A percentile compares a stretch with the other conserved stretches of the same genome.
Conservation (phyloP, 2,113 vertebrate genomes). For the Pampusana beccarii region DNA sequence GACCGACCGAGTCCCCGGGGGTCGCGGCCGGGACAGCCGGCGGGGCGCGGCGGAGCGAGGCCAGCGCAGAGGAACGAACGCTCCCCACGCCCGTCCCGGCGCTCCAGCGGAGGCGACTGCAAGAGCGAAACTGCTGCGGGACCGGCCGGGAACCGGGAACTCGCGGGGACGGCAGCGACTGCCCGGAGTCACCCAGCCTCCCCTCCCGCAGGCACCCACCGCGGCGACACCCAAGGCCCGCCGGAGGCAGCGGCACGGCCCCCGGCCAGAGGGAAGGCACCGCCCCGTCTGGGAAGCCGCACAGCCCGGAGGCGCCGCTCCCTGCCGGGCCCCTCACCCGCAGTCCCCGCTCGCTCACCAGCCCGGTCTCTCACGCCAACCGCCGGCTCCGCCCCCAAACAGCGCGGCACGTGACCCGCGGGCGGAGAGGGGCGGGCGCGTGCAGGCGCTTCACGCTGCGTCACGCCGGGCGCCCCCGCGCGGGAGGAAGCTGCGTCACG, state of each 20-base stretch:
- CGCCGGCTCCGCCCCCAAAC: neutral
- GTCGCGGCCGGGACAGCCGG: neutral
- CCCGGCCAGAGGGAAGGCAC: too few relatives aligned
- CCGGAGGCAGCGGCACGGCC: too few relatives aligned
- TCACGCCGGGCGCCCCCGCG: too few relatives aligned
- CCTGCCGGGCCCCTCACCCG: too few relatives aligned
- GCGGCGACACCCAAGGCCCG: too few relatives aligned
- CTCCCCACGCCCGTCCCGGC: neutral
- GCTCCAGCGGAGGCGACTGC: neutral
- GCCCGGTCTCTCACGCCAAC: neutral
- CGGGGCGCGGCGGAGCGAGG: neutral
- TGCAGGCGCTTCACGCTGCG: too few relatives aligned
- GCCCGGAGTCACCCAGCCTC: too few relatives aligned
- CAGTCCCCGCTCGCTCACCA: accelerated
- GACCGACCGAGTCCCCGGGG: neutral
- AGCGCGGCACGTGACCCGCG: neutral
- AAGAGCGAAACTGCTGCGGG: too few relatives aligned
- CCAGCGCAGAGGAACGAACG: too few relatives aligned
- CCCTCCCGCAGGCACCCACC: neutral
- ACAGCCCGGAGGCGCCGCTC: accelerated
- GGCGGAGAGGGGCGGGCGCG: neutral
- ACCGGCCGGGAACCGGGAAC: neutral
- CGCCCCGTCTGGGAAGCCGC: too few relatives aligned
- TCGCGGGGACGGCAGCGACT: too few relatives aligned
- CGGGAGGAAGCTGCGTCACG: too few relatives aligned